Conservation (phyloP, 2,888 invertebrate genomes). For the Patella ulyssiponensis region DNA sequence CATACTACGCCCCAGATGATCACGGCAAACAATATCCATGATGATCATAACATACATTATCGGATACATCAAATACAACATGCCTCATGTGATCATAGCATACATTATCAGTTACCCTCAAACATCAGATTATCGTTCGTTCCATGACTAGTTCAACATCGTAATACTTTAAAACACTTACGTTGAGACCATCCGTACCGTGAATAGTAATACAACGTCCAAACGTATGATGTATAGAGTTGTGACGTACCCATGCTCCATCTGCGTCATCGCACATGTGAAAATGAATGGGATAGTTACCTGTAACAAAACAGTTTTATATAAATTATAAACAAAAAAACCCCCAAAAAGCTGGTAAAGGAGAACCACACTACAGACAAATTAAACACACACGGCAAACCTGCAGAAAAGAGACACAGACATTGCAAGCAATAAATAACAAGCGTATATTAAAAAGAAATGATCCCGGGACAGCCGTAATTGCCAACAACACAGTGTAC, state of each 20-base stretch:
- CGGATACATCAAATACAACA: constrained; percentile 41
- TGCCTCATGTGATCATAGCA: constrained; percentile 58
- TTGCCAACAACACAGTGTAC: too few species aligned
- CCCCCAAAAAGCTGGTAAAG: background rate
- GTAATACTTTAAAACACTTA: constrained; percentile 18
- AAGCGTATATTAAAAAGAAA: too few species aligned
- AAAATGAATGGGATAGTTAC: constrained; percentile 67
- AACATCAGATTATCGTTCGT: too few species aligned
- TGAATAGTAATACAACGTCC: constrained; percentile 66
- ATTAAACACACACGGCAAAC: too few species aligned
- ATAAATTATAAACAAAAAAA: background rate
- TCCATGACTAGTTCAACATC: too few species aligned
- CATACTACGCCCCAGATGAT: too few species aligned
- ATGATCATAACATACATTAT: constrained; percentile 49
- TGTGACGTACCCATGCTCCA: constrained; percentile 50
- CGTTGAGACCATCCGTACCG: constrained; percentile 54
- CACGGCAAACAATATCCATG: too few species aligned
- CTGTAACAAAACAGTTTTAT: constrained; percentile 29
- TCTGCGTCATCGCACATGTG: constrained; percentile 62
- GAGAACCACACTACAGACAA: background rate
- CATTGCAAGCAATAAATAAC: too few species aligned
- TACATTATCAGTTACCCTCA: constrained; percentile 53
- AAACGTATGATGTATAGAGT: constrained; percentile 63
- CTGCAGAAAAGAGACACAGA: too few species aligned
- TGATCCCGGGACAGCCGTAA: too few species aligned